Conservation (phyloP, 2,113 vertebrate genomes). For the Kryptolebias marmoratus region DNA sequence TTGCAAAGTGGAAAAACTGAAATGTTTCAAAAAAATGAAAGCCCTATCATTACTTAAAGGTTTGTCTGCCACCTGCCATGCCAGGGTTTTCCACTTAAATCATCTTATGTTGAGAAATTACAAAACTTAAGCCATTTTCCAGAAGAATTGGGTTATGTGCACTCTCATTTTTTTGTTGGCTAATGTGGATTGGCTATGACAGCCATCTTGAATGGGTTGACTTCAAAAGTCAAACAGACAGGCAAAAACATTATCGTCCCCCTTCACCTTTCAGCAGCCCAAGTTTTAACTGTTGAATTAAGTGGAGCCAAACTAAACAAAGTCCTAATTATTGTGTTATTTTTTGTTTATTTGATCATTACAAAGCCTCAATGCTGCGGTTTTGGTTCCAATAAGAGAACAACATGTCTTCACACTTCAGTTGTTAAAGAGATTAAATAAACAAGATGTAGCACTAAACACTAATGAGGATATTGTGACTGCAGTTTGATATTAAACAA, state of each 20-base stretch:
- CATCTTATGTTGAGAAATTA: too few relatives aligned
- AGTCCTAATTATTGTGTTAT: not conserved
- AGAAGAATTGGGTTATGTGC: too few relatives aligned
- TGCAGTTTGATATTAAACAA: not conserved
- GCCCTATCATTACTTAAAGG: too few relatives aligned
- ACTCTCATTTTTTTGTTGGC: too few relatives aligned
- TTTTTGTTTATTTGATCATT: not conserved
- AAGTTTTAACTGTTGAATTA: not conserved
- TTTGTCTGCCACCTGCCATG: too few relatives aligned
- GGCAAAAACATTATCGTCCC: too few relatives aligned
- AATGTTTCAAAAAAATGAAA: not conserved
- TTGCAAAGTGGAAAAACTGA: not conserved
- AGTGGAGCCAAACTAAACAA: not conserved
- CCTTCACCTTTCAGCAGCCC: too few relatives aligned
- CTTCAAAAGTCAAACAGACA: too few relatives aligned
- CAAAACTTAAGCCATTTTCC: too few relatives aligned
- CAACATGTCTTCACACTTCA: not conserved
- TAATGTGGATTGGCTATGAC: too few relatives aligned
- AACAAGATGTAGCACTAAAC: not conserved
- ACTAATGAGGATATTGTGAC: not conserved
- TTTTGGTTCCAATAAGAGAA: not conserved
- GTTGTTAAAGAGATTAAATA: not conserved
- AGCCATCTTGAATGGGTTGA: too few relatives aligned
- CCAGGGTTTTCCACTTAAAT: too few relatives aligned
- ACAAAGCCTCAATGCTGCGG: not conserved